phyloP scores from a whole-genome alignment of 2,113 vertebrate genomes.

The Elachura formosa region DNA sequence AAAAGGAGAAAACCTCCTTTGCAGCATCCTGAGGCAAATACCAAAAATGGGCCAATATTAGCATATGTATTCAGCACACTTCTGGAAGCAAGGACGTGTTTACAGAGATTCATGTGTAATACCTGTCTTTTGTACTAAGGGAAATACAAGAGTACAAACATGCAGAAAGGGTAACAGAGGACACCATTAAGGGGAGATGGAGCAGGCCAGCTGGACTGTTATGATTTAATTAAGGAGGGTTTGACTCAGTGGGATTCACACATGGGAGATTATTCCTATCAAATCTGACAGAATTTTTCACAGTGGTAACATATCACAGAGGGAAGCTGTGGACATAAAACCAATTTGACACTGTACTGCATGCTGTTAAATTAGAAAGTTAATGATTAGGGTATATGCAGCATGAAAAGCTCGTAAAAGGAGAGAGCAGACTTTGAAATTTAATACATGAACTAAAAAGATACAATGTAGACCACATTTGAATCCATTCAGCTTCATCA shows the following conservation, averaged over 20 bases:
- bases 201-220: constrained; percentile 45
- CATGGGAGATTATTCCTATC: constrained; percentile 29
- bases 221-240: constrained; percentile 53
- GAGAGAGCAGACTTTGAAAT: neutral
- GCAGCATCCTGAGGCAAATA: constrained; percentile 3
- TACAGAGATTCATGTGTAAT: neutral
- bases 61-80: neutral
- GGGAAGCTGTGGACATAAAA: neutral
- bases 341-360: neutral
- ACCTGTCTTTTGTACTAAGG: neutral
- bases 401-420: neutral
- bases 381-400: neutral
- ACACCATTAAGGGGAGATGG: neutral
- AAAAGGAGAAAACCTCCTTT: neutral
- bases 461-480: neutral
- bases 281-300: constrained; percentile 46
- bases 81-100: neutral
- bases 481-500: neutral
- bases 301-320: constrained; percentile 22
- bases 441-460: neutral
- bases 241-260: constrained; percentile 47
- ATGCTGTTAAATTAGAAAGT: neutral
- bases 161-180: constrained; percentile 5
- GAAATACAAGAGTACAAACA: neutral
- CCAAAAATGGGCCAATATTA: constrained; percentile 45